Evolutionary conservation across 1,140 invertebrate genomes (phyloP).

Genomic region (Cotesia vestalis): DNA sequence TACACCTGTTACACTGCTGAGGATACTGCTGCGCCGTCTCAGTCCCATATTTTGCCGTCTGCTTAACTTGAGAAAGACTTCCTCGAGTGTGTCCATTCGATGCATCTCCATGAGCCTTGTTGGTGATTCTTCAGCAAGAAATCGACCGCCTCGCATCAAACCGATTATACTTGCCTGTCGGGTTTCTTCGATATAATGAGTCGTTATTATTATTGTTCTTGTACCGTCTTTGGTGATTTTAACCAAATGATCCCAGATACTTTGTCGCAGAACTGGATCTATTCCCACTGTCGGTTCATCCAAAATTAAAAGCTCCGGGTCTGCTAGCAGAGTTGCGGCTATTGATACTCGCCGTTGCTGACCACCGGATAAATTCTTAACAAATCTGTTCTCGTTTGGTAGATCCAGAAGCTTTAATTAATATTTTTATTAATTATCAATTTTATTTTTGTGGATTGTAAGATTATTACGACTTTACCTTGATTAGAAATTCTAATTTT

Average conservation of each 20-base stretch:
- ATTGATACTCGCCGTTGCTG: conserved; percentile 90
- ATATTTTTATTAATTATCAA: conserved; percentile 32
- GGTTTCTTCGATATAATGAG: conserved; percentile 97
- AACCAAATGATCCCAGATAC: conserved; percentile 95
- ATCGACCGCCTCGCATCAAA: conserved; percentile 88
- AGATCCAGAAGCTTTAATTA: conserved; percentile 66
- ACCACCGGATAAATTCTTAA: conserved; percentile 89
- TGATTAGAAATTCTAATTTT: conserved; percentile 83
- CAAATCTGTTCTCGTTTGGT: conserved; percentile 71
- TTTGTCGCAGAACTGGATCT: conserved; percentile 90
- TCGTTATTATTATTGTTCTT: conserved; percentile 96
- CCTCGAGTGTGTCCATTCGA: conserved; percentile 82
- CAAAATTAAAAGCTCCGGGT: conserved; percentile 89
- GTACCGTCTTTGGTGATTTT: conserved; percentile 85
- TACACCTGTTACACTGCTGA: conserved; percentile 72
- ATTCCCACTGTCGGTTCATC: conserved; percentile 96
- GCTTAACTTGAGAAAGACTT: conserved; percentile 92
- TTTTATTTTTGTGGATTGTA: background rate
- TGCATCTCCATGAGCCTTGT: conserved; percentile 80
- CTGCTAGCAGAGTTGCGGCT: conserved; percentile 85
- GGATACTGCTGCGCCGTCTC: conserved; percentile 77
- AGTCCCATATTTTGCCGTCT: conserved; percentile 83
- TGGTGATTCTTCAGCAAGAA: conserved; percentile 92
- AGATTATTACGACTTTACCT: conserved; percentile 63
- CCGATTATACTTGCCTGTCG: conserved; percentile 90